Base-by-base conservation (phyloP, 2,113 vertebrate species). In the Entomyzon cyanotis region DNA sequence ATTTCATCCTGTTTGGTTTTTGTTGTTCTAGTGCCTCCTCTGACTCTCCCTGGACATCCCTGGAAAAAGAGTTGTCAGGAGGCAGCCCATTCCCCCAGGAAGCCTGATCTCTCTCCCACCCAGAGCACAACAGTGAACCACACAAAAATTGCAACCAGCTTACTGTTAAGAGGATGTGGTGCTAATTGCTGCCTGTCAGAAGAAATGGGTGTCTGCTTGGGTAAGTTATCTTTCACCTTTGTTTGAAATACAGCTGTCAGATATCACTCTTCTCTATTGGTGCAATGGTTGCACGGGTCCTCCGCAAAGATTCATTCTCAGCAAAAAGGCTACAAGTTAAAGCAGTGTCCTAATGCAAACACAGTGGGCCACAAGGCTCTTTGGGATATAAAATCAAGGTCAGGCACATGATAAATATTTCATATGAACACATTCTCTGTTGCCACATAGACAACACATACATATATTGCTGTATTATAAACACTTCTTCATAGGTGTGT, bases 51-150 rank as follows among this genome's bases (percentile, higher is more conserved):
- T 46, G 59, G 35, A 37, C 25, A 55, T 41, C 5, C 20, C 39
- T 50, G 60, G 28, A 90, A 84, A 73, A n/a, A 3, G 46, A 60
- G 10, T 23, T 52, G 33, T 44, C 56, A 63, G 71, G 70, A 65
- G 21, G 19, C 14, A 62, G 23, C 9, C 44, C 3, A 0, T 30
- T 41, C 3, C 3, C 6, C 8, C 20, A 60, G 46, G 11, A n/a
- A 52, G 23, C 19, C 13, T 52, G 35, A 42, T 30, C 7, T 60
- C 14, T 64, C 18, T 86, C 30, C 42, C 21, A 67, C 19, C 16
- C 21, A 46, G 9, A 85, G 23, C 23, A 39, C 50, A 63, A 44
- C 18, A 58, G 9, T 8, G 24, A 62, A 44, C 18, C 41, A 82
- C 14, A 33, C 10, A 78, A 64, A 90, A n/a, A 39, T 21, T 83